Evolutionary conservation across 2,888 invertebrate genomes (phyloP).

Genomic region (Margaritifera margaritifera): DNA sequence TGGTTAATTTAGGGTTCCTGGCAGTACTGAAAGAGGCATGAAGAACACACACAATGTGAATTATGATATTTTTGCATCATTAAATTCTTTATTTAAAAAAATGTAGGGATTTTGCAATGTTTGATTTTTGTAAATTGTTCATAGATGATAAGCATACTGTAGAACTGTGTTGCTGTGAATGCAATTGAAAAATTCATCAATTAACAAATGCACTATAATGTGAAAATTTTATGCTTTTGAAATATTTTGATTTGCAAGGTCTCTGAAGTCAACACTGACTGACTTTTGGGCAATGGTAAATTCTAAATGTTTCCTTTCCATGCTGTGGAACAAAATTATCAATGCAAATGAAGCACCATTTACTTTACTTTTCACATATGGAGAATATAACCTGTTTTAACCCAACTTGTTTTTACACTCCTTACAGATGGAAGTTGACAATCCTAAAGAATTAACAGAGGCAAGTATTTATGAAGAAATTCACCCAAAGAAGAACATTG

Average conservation of each 20-base stretch:
- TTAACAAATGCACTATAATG: no score
- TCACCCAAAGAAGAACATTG: constrained; percentile 86
- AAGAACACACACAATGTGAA: no score
- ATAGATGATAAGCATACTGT: no score
- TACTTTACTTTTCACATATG: not conserved
- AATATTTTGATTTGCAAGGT: not conserved
- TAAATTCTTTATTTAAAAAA: no score
- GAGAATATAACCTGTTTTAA: not conserved
- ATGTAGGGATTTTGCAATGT: no score
- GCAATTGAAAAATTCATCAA: no score
- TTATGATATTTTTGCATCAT: no score
- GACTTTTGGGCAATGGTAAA: not conserved
- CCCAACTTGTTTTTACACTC: constrained; percentile 5
- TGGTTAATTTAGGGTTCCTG: no score
- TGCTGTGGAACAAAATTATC: not conserved
- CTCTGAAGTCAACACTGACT: not conserved
- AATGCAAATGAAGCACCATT: not conserved
- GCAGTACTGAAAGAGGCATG: no score
- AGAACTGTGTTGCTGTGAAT: no score
- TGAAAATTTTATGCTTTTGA: not conserved
- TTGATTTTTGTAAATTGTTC: no score
- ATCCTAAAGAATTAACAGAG: constrained; percentile 90
- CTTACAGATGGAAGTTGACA: constrained; percentile 90
- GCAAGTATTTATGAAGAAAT: constrained; percentile 93
- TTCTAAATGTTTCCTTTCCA: not conserved